Base-by-base conservation (phyloP, 2,888 invertebrate genomes). In the Aphrophora alni region DNA sequence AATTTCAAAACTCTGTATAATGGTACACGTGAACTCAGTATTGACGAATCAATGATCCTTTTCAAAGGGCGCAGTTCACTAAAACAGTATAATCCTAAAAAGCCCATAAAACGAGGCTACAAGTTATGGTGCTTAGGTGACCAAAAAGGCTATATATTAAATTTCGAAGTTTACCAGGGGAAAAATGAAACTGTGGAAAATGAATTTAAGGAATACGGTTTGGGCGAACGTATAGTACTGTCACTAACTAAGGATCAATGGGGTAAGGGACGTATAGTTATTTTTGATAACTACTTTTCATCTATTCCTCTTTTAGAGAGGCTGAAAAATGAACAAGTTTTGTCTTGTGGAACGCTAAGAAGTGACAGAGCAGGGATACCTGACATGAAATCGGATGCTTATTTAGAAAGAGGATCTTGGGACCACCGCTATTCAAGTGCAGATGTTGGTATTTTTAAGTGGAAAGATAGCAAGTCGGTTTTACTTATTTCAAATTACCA, bases 11-110 rank as follows among this genome's bases (percentile, higher is more conserved):
- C 69, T 28, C 38, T 77, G 14, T 76, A 73, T 72, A 26, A 71
- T 38, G 80, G 76, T 17, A 77, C 77, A 8, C 76, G 80, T 24
- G 72, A 71, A 38, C 28, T 76, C 8, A 51, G 71, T 21, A 75
- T 84, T 75, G 81, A 83, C 59, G 82, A 83, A 72, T 81, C 80
- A 7, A 83, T 83, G 81, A 81, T 82, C 14, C 5, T 28, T 21
- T 82, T 81, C 74, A 81, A 82, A 72, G 82, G 81, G 4, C 8
- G 80, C 1, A 71, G 59, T 10, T 25, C 38, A 0, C 73, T 82
- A 70, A 82, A 82, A 70, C 81, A 82, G 59, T 82, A 80, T 70
- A 83, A 80, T 71, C 78, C 77, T 12, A 59, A 75, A 28, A 82
- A 82, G 71, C 82, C 81, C 0, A 77, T 81, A 17, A 82, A 82